Base-by-base conservation (phyloP, 2,113 vertebrate species). In the Gymnogyps californianus region DNA sequence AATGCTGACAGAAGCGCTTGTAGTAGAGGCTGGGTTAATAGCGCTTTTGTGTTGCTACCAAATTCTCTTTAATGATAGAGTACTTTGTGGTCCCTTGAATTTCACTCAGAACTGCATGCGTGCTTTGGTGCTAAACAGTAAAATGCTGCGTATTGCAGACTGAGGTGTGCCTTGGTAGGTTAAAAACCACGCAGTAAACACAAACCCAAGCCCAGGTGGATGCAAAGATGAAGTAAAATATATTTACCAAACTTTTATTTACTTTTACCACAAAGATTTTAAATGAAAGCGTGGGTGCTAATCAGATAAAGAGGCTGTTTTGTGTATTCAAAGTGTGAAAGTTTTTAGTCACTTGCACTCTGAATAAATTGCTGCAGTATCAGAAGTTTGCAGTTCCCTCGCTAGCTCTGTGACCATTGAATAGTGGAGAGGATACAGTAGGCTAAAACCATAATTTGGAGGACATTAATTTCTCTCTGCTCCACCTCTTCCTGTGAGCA, bases 401-500 rank as follows among this genome's bases (percentile, higher is more conserved):
- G 55, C 49, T 71, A 52, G 28, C n/a, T 87, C 70, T 92, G 22
- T 58, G 57, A 34, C 61, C 31, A 47, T 34, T 93, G 58, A 95
- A 89, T 69, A 62, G 55, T 32, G n/a, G 67, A 86, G 72, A 96
- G 44, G 85, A 86, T 78, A 54, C 32, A 80, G 91, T 62, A 92
- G 59, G 82, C 87, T 91, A 83, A 96, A 84, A 83, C 13, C 66
- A 34, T 61, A 86, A 82, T 87, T 89, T 87, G 36, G 61, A 85
- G 54, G 74, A 96, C 94, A 79, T 77, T 62, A 66, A 72, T 92
- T 96, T 89, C 49, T 93, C 34, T 76, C 58, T 95, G 83, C 74
- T 75, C 89, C 87, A 9, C 93, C 87, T 92, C 90, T 96, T 96
- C 86, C 92, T 94, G 88, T 74, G 75, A 83, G 95, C 58, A 80